Evolutionary conservation across 2,113 vertebrate species (phyloP).

Genomic region (Otocyon megalotis): DNA sequence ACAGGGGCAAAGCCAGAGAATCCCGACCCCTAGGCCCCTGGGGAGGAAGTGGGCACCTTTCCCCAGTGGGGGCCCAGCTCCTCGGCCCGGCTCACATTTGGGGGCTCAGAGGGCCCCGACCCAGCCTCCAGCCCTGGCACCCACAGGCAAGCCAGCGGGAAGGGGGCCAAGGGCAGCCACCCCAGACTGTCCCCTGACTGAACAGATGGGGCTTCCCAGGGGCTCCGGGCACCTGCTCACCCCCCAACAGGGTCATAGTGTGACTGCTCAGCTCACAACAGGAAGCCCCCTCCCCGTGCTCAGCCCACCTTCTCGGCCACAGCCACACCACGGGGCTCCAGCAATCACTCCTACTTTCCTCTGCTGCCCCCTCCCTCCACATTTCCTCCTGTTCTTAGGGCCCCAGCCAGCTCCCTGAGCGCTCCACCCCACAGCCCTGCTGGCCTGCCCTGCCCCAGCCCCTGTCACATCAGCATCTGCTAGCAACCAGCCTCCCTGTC

Average conservation of each 20-base stretch:
- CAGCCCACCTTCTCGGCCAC: not conserved
- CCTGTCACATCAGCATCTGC: not conserved
- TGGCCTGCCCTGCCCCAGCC: too few species aligned
- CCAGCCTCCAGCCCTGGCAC: not conserved
- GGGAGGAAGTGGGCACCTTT: too few species aligned
- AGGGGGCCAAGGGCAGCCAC: too few species aligned
- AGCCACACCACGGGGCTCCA: not conserved
- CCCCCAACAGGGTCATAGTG: not conserved
- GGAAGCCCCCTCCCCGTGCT: too few species aligned
- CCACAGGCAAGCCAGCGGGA: fast-evolving
- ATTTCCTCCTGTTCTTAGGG: not conserved
- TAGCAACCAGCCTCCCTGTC: not conserved
- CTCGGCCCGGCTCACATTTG: fast-evolving
- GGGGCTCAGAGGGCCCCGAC: fast-evolving
- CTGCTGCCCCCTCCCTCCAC: not conserved
- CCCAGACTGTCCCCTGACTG: not conserved
- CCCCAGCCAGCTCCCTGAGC: not conserved
- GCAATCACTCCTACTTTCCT: not conserved
- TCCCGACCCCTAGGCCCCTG: not conserved
- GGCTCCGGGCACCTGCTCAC: too few species aligned
- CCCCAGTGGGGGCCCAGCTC: not conserved
- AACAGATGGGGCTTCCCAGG: not conserved
- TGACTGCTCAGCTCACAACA: fast-evolving
- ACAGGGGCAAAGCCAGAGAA: not conserved
- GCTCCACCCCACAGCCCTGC: fast-evolving